Percentiles rank a stretch among this genome's conserved stretches.
Evolutionary conservation across 2,113 vertebrate genomes (phyloP).

Genomic region (Hepsetus odoe): DNA sequence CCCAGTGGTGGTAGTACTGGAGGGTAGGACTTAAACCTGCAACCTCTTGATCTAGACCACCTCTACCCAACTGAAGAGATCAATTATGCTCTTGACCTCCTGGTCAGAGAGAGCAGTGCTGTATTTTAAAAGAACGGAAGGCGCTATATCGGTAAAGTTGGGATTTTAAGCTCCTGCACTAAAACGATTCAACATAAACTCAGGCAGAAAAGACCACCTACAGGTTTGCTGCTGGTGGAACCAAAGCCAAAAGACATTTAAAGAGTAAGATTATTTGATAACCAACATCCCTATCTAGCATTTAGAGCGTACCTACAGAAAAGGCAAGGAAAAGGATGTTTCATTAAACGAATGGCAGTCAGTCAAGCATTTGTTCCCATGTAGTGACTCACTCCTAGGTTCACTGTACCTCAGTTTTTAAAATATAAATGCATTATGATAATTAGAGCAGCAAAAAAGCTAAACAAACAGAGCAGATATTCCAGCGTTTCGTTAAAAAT

Average conservation of each 20-base stretch:
- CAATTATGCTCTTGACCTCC: too few relatives aligned
- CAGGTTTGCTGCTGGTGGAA: too few relatives aligned
- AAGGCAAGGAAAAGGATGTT: background rate
- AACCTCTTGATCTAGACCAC: too few relatives aligned
- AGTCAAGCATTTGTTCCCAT: background rate
- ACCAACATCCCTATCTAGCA: background rate
- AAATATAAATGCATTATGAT: background rate
- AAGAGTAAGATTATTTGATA: too few relatives aligned
- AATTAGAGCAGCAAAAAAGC: background rate
- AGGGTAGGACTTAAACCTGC: too few relatives aligned
- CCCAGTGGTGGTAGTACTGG: too few relatives aligned
- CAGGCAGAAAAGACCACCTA: too few relatives aligned
- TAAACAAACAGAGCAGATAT: background rate
- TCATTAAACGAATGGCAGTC: background rate
- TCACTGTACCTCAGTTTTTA: background rate
- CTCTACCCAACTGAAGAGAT: too few relatives aligned
- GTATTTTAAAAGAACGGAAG: background rate
- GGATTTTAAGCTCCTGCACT: background rate
- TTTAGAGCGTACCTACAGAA: constrained; percentile 18
- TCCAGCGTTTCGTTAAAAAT: background rate
- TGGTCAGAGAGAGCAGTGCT: too few relatives aligned
- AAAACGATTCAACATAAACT: background rate
- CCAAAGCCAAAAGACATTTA: too few relatives aligned
- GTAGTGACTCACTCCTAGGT: background rate
- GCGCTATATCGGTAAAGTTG: background rate